A percentile compares a stretch with the other conserved stretches of the same genome.
phyloP scores from a whole-genome alignment of 2,113 vertebrate species.

The Anseranas semipalmata region DNA sequence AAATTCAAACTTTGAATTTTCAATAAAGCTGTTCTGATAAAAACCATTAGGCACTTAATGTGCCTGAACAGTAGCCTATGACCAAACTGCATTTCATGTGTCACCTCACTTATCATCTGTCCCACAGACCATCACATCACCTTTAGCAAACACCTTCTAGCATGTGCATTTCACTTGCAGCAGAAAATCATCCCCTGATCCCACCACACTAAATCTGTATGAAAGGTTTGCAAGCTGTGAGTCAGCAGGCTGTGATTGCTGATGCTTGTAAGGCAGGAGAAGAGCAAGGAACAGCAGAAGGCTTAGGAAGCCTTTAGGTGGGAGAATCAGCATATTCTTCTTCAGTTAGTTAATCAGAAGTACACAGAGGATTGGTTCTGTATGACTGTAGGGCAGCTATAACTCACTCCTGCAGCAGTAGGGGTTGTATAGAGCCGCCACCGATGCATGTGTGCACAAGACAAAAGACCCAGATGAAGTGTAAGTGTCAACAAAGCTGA shows the following conservation, averaged over 20 bases:
- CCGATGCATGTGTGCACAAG: not conserved
- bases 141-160: not conserved
- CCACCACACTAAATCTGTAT: not conserved
- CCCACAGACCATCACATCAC: not conserved
- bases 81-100: not conserved
- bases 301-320: not conserved
- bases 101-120: not conserved
- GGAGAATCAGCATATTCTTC: not conserved
- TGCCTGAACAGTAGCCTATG: not conserved
- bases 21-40: not conserved
- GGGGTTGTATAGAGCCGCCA: not conserved
- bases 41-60: not conserved
- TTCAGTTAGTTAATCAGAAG: not conserved
- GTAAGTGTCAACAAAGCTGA: not conserved
- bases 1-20: not conserved
- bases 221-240: not conserved
- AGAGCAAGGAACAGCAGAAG: not conserved
- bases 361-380: not conserved
- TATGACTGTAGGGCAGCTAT: not conserved
- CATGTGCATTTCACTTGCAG: not conserved
- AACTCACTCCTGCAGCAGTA: not conserved
- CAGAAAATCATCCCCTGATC: not conserved
- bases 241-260: not conserved
- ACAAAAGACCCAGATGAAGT: not conserved
- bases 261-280: not conserved